Conservation (phyloP, 2,113 vertebrate genomes). For the Pterocles burchelli region DNA sequence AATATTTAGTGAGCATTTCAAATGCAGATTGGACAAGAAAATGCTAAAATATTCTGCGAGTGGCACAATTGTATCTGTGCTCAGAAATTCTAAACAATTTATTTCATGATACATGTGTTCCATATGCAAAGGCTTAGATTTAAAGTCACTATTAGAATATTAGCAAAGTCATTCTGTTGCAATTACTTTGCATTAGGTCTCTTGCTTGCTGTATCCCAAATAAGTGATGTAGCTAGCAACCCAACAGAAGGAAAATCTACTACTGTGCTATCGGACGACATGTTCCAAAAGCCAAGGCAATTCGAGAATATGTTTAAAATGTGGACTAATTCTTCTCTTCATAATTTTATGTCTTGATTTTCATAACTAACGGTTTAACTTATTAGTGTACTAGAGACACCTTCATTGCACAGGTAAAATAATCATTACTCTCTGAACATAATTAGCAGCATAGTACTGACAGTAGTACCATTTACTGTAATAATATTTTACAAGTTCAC, state of each 20-base stretch:
- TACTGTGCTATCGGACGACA: background rate
- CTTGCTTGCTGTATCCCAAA: background rate
- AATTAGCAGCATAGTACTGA: background rate
- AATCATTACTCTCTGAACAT: conserved; percentile 2
- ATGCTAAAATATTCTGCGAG: background rate
- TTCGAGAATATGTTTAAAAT: background rate
- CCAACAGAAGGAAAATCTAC: background rate
- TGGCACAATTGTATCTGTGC: background rate
- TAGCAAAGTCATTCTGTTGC: background rate
- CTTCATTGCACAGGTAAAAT: background rate
- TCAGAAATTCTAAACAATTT: background rate
- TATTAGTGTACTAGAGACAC: background rate
- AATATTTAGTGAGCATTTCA: background rate
- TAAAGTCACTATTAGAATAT: background rate
- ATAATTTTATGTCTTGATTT: background rate
- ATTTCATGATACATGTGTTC: background rate
- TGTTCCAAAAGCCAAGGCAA: background rate
- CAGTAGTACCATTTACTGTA: conserved; percentile 1
- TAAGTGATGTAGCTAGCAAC: accelerated
- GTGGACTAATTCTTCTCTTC: background rate
- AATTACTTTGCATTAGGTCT: background rate
- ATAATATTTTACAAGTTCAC: conserved; percentile 32
- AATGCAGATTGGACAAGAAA: background rate
- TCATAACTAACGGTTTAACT: background rate
- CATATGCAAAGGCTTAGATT: background rate